Conservation (phyloP, 2,888 invertebrate species). For the Calliopum simillimum region DNA sequence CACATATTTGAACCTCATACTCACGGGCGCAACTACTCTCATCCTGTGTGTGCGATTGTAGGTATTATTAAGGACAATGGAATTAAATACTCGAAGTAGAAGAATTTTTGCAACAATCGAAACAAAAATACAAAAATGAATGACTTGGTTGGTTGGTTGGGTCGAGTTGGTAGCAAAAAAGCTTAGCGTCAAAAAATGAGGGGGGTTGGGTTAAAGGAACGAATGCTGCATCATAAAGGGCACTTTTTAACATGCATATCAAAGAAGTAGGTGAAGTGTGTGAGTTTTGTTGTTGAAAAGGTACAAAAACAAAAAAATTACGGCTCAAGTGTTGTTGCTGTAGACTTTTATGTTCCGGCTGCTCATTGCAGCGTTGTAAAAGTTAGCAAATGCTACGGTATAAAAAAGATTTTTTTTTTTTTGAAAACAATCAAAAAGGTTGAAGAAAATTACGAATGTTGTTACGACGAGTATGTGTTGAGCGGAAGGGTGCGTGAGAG, state of each 20-base stretch:
- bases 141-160: slow-evolving; percentile 43
- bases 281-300: slow-evolving; percentile 9
- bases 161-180: not conserved
- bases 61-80: slow-evolving; percentile 42
- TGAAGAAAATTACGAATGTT: slow-evolving; percentile 51
- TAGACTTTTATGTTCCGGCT: slow-evolving; percentile 14
- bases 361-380: slow-evolving; percentile 1
- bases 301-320: slow-evolving; percentile 5
- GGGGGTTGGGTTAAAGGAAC: not conserved
- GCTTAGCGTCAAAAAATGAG: slow-evolving; percentile 25
- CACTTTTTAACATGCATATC: slow-evolving; percentile 8
- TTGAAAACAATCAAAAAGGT: slow-evolving; percentile 16
- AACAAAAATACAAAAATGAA: slow-evolving; percentile 40
- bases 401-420: slow-evolving; percentile 9
- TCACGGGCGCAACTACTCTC: not conserved
- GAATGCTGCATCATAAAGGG: slow-evolving; percentile 1
- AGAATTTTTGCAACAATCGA: slow-evolving; percentile 45
- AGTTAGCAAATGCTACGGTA: slow-evolving; percentile 20
- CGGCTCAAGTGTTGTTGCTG: slow-evolving; percentile 22
- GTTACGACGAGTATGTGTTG: slow-evolving; percentile 33
- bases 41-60: not conserved
- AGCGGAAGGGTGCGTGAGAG: not conserved
- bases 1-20: not conserved
- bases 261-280: slow-evolving; percentile 32
- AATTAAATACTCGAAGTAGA: slow-evolving; percentile 49